These are phyloP conservation scores for Enhydra lutris DNA, from an alignment of 2,113 vertebrate species.

Conservation along the genomic window DNA sequence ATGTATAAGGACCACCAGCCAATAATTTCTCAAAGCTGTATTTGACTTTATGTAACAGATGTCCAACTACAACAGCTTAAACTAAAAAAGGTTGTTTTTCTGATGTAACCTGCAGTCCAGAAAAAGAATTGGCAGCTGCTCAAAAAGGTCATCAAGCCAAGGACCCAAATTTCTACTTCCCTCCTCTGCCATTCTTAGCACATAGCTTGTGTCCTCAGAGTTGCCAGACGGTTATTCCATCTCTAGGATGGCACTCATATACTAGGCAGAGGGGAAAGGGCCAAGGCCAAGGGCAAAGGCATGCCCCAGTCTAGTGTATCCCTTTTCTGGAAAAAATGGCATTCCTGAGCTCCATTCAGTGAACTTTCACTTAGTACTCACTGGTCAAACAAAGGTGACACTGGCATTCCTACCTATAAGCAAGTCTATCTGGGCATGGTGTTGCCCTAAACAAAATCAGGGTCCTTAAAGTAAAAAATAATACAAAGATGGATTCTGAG, in stretches of 20 bases:
- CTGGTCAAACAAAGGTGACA: not conserved
- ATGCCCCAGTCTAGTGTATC: not conserved
- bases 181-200: not conserved
- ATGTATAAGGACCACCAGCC: not conserved
- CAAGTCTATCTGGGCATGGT: not conserved
- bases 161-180: not conserved
- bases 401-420: not conserved
- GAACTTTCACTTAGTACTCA: not conserved
- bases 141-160: not conserved
- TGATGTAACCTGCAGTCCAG: not conserved
- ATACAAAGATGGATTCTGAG: not conserved
- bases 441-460: not conserved
- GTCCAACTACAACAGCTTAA: not conserved
- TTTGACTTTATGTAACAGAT: not conserved
- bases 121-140: not conserved
- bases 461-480: conserved; percentile 8
- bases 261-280: not conserved
- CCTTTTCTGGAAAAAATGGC: not conserved
- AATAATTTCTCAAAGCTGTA: not conserved
- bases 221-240: not conserved
- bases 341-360: not conserved
- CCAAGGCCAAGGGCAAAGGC: not conserved
- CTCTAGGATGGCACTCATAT: not conserved
- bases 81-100: not conserved
- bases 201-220: not conserved